Percentiles rank a stretch among this genome's conserved stretches.
These are phyloP conservation scores for Poecile montanus DNA, from an alignment of 2,797 vertebrate species.

Conservation along the genomic window DNA sequence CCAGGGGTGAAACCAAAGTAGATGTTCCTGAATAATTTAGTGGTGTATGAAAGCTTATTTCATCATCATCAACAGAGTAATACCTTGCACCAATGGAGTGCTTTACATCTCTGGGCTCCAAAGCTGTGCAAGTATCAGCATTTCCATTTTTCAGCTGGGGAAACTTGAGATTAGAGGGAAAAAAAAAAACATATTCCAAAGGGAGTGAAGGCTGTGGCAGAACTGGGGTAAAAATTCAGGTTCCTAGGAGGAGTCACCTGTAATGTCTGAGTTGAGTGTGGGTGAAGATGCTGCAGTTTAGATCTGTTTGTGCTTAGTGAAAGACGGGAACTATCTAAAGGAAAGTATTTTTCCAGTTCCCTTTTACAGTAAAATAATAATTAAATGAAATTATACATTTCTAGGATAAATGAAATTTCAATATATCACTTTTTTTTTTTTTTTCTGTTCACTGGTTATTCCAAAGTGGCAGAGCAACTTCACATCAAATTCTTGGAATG, in stretches of 20 bases:
- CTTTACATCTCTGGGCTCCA: slow-evolving; percentile 26
- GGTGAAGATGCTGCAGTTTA: not conserved
- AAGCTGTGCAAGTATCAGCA: not conserved
- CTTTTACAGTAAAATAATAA: not conserved
- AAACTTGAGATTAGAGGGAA: not conserved
- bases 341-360: not conserved
- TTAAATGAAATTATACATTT: not conserved
- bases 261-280: not conserved
- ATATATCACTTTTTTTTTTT: accelerated
- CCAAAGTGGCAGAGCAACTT: not conserved
- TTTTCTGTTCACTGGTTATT: not conserved
- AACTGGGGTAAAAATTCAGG: not conserved
- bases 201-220: not conserved
- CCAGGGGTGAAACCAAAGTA: slow-evolving; percentile 60
- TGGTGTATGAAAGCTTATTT: slow-evolving; percentile 62
- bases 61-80: slow-evolving; percentile 62
- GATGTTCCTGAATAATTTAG: slow-evolving; percentile 70
- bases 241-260: not conserved
- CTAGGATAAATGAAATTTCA: not conserved
- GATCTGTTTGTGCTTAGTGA: not conserved
- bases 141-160: not conserved
- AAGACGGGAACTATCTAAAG: not conserved
- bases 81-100: slow-evolving; percentile 48
- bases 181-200: not conserved
- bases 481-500: not conserved